Percentiles rank a stretch among this genome's conserved stretches.
These are phyloP conservation scores for Octopus sinensis DNA, from an alignment of 1,140 invertebrate species.

Conservation along the genomic window DNA sequence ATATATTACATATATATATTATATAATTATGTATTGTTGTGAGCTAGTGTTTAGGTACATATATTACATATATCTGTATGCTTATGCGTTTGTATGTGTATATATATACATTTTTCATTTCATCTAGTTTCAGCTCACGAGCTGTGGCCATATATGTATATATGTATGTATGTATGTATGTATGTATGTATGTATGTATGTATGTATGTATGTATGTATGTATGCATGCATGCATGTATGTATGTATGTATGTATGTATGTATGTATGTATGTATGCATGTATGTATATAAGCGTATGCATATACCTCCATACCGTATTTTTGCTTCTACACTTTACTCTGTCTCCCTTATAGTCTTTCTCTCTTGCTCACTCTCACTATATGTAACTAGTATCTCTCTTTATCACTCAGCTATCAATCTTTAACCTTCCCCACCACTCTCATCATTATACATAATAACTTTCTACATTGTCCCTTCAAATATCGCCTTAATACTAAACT, in stretches of 20 bases:
- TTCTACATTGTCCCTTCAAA: too few species aligned
- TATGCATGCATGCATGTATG: background rate
- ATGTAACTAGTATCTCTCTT: too few species aligned
- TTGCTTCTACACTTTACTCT: background rate
- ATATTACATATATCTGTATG: background rate
- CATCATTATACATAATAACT: too few species aligned
- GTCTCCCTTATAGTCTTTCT: too few species aligned
- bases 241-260: background rate
- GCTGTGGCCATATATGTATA: constrained; percentile 41
- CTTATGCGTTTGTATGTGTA: background rate
- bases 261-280: constrained; percentile 13
- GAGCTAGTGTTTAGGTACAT: background rate
- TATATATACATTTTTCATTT: constrained; percentile 27
- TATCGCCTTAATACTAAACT: too few species aligned
- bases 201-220: constrained; percentile 14
- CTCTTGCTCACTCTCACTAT: too few species aligned
- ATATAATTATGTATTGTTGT: background rate
- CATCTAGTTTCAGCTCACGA: too few species aligned
- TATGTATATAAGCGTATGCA: background rate
- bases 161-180: constrained; percentile 17
- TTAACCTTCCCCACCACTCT: too few species aligned
- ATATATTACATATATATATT: background rate
- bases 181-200: constrained; percentile 18
- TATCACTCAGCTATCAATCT: too few species aligned
- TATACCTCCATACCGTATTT: background rate